A percentile compares a stretch with the other conserved stretches of the same genome.
These are phyloP conservation scores for Chlorospingus semifuscus DNA, from an alignment of 2,797 vertebrate genomes.

Conservation along the genomic window DNA sequence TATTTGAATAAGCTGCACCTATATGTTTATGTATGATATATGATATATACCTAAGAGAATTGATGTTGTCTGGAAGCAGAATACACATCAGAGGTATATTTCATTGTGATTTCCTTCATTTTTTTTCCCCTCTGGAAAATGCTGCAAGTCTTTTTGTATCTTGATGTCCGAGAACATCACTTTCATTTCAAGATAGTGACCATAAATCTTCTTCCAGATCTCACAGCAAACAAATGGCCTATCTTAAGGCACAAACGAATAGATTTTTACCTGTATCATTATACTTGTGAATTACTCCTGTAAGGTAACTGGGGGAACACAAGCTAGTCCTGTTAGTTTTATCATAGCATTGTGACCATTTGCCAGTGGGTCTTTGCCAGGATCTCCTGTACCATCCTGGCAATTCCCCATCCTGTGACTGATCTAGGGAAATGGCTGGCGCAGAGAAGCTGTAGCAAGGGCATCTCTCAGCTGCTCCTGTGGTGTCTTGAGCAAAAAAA, in stretches of 20 bases:
- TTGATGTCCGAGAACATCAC: background rate
- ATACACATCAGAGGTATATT: background rate
- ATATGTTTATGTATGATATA: background rate
- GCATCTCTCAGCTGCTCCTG: background rate
- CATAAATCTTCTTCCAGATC: background rate
- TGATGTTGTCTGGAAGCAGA: background rate
- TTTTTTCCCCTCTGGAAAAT: background rate
- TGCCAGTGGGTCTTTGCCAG: background rate
- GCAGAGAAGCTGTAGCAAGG: background rate
- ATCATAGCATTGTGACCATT: background rate
- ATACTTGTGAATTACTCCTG: background rate
- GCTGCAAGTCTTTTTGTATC: background rate
- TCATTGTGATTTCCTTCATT: background rate
- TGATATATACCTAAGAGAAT: background rate
- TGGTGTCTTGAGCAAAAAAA: background rate
- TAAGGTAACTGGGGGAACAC: background rate
- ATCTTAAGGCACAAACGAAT: background rate
- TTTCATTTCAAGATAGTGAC: background rate
- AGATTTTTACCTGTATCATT: background rate
- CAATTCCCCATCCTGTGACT: background rate
- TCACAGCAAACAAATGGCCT: background rate
- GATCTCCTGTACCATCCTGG: rapidly evolving
- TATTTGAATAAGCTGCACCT: background rate
- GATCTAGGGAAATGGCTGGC: background rate
- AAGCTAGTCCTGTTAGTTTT: background rate